Base-by-base conservation (phyloP, 2,113 vertebrate species). In the Copsychus sechellarum region DNA sequence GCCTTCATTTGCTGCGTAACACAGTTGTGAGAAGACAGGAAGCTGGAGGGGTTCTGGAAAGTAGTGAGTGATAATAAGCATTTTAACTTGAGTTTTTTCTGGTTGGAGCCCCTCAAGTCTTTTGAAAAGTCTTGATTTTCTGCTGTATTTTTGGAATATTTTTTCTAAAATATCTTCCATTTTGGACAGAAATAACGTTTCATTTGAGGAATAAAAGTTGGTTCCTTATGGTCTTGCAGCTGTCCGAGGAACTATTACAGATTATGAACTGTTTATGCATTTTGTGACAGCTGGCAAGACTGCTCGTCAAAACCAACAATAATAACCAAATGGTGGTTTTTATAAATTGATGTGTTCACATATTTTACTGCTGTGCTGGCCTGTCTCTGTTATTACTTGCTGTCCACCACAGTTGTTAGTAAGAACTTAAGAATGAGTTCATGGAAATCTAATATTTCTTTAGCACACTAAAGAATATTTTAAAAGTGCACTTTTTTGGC, bases 211-310 rank as follows among this genome's bases (percentile, higher is more conserved):
- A 74, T 28, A 73, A 53, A 77, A 80, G 57, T 81, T 72, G 47
- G 22, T 69, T 92, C 53, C 56, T 82, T 90, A 74, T 29, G 24
- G 42, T 92, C 38, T 92, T 86, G 38, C 62, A 82, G 86, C 66
- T 94, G 43, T 74, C 70, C 16, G 60, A 92, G 81, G 57, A 88
- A n/a, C 50, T 57, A 26, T 66, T 92, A 34, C 14, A 58, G 67
- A 65, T 95, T 90, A 90, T 93, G 90, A 93, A 81, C 81, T 88
- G 69, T 83, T 95, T 90, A 62, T 96, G 51, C 14, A 6, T 86
- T 95, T 90, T 86, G 51, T 90, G 76, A 88, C 69, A 95, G 69
- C 90, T 94, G 94, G 93, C 73, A 95, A 65, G 73, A 16, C 26
- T 84, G 38, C 29, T 93, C 28, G 77, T 88, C 64, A 69, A 83